Base-by-base conservation (phyloP, 2,888 invertebrate species). In the Agrochola macilenta region DNA sequence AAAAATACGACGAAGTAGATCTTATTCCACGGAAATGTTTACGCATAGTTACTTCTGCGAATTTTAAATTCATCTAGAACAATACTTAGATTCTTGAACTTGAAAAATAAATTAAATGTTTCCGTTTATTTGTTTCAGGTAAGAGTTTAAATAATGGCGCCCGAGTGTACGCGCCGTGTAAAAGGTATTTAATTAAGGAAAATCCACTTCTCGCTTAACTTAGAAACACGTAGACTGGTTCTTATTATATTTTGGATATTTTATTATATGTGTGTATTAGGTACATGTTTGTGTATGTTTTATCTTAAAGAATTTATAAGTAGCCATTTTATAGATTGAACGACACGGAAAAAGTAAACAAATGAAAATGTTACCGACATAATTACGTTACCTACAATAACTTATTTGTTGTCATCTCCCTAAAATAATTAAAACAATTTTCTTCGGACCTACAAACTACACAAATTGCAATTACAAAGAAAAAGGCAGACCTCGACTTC, bases 61-160 rank as follows among this genome's bases (percentile, higher is more conserved):
- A 17, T 63, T 58, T 75, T 68, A 54, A 39, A 58, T 68, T 63
- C 14, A 68, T 39, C 12, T n/a, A 43, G 20, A 63, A 73, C 20
- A 77, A 83, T 39, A 39, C 49, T 58, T 63, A 39, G 72, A 77
- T 74, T 73, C 63, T 74, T 77, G 75, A 85, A 80, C 72, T 78
- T 79, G 60, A 78, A 66, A 57, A 63, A 76, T 81, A 78, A 84
- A 85, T 82, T 79, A 79, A 86, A 76, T 85, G 71, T 83, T 86
- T 81, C 83, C 74, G 49, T 88, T 86, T 87, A 76, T 90, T 93
- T 90, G 90, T 93, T 93, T 85, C 93, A 92, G 93, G 93, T 93
- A 93, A 92, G 92, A 87, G 69, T 82, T 85, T 87, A 82, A 89
- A 86, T 87, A 84, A 89, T 88, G 88, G 82, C 82, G 76, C 77